Conservation (phyloP, 2,888 invertebrate species). For the Drosophila testacea region DNA sequence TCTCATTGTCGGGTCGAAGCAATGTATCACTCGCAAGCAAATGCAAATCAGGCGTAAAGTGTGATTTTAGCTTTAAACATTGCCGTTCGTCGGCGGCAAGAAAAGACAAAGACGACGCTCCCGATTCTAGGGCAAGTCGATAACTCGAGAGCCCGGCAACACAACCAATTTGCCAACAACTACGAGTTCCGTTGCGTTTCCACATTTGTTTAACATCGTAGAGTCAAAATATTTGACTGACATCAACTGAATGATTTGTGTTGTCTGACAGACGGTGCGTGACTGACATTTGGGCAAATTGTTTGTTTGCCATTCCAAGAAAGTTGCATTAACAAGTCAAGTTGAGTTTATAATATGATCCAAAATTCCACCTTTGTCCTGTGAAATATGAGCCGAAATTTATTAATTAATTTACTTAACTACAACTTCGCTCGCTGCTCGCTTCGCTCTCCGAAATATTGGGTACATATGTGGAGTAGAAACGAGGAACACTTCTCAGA, state of each 20-base stretch:
- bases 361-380: background rate
- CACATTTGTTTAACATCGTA: conserved; percentile 42
- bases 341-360: background rate
- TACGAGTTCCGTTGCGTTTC: conserved; percentile 48
- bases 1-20: conserved; percentile 11
- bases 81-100: conserved; percentile 40
- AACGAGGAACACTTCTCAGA: too few species aligned
- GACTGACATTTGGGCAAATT: conserved; percentile 28
- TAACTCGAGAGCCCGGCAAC: background rate
- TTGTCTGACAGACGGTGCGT: conserved; percentile 26
- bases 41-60: conserved; percentile 78
- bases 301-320: background rate
- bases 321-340: background rate
- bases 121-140: conserved; percentile 57
- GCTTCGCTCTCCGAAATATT: too few species aligned
- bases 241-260: conserved; percentile 41
- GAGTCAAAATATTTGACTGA: conserved; percentile 73
- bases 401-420: background rate
- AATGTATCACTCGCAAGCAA: conserved; percentile 55
- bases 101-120: conserved; percentile 37
- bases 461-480: too few species aligned
- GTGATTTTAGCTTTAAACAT: conserved; percentile 65
- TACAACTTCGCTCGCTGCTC: too few species aligned
- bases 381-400: background rate
- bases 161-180: conserved; percentile 4